These are phyloP conservation scores for Heptranchias perlo DNA, from an alignment of 2,113 vertebrate species.

Conservation along the genomic window DNA sequence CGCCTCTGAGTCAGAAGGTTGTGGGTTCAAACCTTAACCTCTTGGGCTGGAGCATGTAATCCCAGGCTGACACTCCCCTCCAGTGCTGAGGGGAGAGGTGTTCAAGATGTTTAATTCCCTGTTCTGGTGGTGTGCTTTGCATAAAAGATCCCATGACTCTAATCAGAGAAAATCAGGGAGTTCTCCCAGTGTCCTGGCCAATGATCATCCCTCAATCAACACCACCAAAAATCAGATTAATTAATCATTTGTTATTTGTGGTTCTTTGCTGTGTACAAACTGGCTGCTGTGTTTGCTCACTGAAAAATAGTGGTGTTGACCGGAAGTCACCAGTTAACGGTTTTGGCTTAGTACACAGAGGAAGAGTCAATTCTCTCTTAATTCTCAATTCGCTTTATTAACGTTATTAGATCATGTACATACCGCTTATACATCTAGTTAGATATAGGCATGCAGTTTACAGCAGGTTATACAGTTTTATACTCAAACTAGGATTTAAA, in stretches of 20 bases:
- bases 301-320: background rate
- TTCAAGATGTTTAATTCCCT: background rate
- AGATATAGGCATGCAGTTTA: too few species aligned
- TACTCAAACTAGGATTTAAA: too few species aligned
- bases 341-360: too few species aligned
- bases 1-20: background rate
- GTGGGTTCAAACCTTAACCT: background rate
- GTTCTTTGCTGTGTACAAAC: background rate
- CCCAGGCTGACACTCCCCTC: background rate
- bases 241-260: background rate
- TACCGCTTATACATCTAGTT: too few species aligned
- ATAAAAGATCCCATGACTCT: background rate
- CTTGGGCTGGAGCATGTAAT: background rate
- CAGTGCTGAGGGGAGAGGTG: background rate
- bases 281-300: background rate
- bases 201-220: background rate
- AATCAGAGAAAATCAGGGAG: too few species aligned
- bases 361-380: too few species aligned
- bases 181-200: background rate
- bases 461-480: too few species aligned
- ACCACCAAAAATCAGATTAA: background rate
- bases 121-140: background rate
- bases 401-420: too few species aligned
- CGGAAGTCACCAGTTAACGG: too few species aligned
- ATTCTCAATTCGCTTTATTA: too few species aligned